Percentiles rank a stretch among this genome's conserved stretches.
Conservation (phyloP, 2,113 vertebrate species). For the Proteles cristata region DNA sequence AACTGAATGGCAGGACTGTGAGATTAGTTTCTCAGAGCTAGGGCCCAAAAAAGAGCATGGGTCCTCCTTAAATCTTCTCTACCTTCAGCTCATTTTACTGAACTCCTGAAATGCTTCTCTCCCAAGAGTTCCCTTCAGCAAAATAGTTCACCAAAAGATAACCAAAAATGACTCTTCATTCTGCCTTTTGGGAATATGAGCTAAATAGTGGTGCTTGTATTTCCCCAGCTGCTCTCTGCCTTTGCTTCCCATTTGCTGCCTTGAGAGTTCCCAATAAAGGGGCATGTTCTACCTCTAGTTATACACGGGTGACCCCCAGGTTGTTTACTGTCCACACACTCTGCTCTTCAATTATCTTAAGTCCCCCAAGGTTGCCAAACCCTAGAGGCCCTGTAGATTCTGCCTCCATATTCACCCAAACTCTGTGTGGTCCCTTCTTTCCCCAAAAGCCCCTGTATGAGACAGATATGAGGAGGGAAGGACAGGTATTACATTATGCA, state of each 20-base stretch:
- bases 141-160: not conserved
- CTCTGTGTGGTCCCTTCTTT: not conserved
- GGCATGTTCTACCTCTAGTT: not conserved
- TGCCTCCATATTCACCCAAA: not conserved
- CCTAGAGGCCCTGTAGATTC: not conserved
- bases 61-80: not conserved
- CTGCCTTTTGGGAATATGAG: not conserved
- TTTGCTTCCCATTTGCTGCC: not conserved
- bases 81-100: not conserved
- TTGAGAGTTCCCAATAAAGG: not conserved
- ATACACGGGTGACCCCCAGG: not conserved
- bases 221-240: not conserved
- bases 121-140: not conserved
- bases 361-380: not conserved
- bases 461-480: not conserved
- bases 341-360: not conserved
- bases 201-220: not conserved
- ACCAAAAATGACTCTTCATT: not conserved
- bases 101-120: not conserved
- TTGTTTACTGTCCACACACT: not conserved
- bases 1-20: not conserved
- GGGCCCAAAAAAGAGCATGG: not conserved
- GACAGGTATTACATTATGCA: not conserved
- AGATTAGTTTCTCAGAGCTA: not conserved
- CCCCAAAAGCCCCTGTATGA: not conserved